A percentile compares a stretch with the other conserved stretches of the same genome.
phyloP scores from a whole-genome alignment of 2,797 vertebrate genomes.

The Falco novaeseelandiae region DNA sequence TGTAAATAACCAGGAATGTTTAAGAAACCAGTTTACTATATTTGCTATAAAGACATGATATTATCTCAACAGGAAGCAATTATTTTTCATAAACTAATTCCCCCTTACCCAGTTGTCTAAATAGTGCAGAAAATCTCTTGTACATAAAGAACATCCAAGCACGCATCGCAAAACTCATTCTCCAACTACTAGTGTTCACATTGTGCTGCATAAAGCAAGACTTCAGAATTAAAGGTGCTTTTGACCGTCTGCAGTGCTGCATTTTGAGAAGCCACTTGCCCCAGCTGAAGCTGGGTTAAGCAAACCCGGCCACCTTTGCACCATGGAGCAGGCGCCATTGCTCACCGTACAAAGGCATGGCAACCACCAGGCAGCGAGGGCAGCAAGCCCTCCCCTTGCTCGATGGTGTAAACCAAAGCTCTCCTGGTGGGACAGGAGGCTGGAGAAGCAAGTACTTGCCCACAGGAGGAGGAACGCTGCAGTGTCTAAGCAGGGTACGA shows the following conservation, averaged over 20 bases:
- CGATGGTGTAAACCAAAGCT: neutral
- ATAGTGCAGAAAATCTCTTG: neutral
- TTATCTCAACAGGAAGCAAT: conserved; percentile 5
- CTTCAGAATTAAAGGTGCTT: neutral
- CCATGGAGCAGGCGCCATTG: fast-evolving
- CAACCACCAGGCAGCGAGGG: neutral
- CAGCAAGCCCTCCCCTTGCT: neutral
- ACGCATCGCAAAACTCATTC: neutral
- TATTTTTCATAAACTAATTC: neutral
- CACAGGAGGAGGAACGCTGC: fast-evolving
- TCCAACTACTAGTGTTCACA: fast-evolving
- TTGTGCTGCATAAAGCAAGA: fast-evolving
- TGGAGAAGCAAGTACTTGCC: neutral
- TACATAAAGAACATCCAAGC: neutral
- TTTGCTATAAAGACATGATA: neutral
- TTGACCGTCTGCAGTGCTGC: fast-evolving
- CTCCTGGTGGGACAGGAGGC: neutral
- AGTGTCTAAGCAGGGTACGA: neutral
- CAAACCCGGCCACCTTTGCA: neutral
- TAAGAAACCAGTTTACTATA: neutral
- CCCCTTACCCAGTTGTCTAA: neutral
- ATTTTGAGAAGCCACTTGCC: neutral
- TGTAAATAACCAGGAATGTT: neutral
- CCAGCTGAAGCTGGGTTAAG: neutral
- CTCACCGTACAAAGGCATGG: neutral